A percentile compares a stretch with the other conserved stretches of the same genome.
Conservation (phyloP, 2,113 vertebrate genomes). For the Ciconia maguari region DNA sequence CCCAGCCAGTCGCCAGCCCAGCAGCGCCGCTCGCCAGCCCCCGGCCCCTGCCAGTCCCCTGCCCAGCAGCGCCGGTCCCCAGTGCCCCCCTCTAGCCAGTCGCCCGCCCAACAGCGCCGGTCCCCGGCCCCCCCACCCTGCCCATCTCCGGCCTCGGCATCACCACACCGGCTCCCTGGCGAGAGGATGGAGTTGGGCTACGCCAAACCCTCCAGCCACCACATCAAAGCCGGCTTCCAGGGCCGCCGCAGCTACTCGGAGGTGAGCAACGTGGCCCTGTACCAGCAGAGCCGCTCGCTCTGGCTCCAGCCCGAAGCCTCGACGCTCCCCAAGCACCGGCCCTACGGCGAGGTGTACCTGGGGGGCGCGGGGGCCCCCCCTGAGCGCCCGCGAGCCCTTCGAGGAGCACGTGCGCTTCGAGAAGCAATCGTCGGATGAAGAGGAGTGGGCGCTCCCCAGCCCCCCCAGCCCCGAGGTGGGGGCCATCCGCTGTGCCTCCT, state of each 20-base stretch:
- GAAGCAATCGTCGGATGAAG: constrained; percentile 93
- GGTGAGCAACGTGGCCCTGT: constrained; percentile 86
- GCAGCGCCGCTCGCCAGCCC: constrained; percentile 85
- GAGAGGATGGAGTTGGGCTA: constrained; percentile 86
- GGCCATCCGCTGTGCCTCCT: constrained; percentile 87
- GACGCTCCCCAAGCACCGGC: constrained; percentile 90
- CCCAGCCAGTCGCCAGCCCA: constrained; percentile 81
- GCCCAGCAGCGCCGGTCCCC: constrained; percentile 70
- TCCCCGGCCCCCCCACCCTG: constrained; percentile 78
- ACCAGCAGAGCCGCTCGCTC: constrained; percentile 84
- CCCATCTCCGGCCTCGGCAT: constrained; percentile 80
- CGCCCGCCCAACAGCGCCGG: constrained; percentile 84
- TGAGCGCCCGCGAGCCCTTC: constrained; percentile 85
- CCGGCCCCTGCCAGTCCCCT: constrained; percentile 68
- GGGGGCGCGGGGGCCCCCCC: constrained; percentile 76
- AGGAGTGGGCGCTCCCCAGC: constrained; percentile 91
- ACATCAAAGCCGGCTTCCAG: constrained; percentile 92
- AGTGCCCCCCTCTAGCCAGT: constrained; percentile 67
- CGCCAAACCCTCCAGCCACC: constrained; percentile 86
- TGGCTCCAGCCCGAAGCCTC: constrained; percentile 87
- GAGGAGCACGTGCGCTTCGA: constrained; percentile 89
- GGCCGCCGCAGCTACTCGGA: constrained; percentile 95
- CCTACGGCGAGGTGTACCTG: constrained; percentile 83
- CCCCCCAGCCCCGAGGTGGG: constrained; percentile 81
- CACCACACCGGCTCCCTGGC: constrained; percentile 79